These are phyloP conservation scores for Eleginops maclovinus DNA, from an alignment of 2,113 vertebrate species.

Conservation along the genomic window DNA sequence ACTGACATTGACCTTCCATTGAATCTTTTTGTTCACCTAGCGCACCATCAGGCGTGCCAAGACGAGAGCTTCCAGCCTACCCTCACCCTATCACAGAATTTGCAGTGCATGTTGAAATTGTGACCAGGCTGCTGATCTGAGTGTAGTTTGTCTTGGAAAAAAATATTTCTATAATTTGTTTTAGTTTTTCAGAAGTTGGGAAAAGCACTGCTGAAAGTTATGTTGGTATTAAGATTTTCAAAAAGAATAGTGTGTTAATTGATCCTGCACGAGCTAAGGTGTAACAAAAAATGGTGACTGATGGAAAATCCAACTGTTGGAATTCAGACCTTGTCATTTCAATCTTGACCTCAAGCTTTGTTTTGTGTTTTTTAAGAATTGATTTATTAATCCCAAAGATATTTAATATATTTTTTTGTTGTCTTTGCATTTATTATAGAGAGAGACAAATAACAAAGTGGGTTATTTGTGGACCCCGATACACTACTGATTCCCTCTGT, in stretches of 20 bases:
- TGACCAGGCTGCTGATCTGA: background rate
- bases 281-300: background rate
- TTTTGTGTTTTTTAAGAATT: background rate
- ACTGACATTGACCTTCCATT: conserved; percentile 25
- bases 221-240: background rate
- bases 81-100: conserved; percentile 26
- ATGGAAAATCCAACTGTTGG: background rate
- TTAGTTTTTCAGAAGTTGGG: background rate
- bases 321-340: background rate
- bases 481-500: no score
- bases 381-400: no score
- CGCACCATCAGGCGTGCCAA: conserved; percentile 10
- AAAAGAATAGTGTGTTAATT: background rate
- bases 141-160: background rate
- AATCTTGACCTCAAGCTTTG: background rate
- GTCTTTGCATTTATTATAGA: no score
- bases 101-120: background rate
- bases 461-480: no score
- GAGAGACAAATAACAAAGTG: no score
- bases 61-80: conserved; percentile 5
- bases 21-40: conserved; percentile 19
- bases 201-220: background rate
- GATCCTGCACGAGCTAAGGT: background rate
- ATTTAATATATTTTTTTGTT: no score
- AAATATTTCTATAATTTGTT: background rate